phyloP scores from a whole-genome alignment of 2,888 invertebrate species.

The Macrosoma leucophasiata region DNA sequence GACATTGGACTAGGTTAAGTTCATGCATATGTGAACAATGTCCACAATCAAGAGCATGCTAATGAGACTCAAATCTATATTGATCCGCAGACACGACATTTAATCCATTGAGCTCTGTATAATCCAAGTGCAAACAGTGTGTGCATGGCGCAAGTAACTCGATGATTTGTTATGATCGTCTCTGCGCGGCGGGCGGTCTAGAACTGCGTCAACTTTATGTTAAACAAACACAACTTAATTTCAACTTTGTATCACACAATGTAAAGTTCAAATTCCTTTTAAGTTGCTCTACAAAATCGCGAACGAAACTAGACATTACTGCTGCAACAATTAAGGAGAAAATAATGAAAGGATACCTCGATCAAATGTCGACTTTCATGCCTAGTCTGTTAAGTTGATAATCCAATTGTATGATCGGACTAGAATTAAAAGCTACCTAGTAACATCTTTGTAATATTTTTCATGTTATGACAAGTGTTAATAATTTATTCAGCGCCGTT shows the following conservation, averaged over 20 bases:
- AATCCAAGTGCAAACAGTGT: conserved; percentile 18
- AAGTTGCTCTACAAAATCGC: conserved; percentile 40
- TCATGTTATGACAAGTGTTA: conserved; percentile 62
- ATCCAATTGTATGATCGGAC: conserved; percentile 25
- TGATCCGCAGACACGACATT: too few relatives aligned
- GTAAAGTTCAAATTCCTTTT: conserved; percentile 31
- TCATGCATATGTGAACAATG: too few relatives aligned
- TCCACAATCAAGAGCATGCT: too few relatives aligned
- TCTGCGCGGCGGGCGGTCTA: conserved; percentile 59
- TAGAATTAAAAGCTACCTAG: conserved; percentile 47
- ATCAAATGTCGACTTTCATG: conserved; percentile 29
- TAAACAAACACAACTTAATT: conserved; percentile 32
- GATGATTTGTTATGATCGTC: conserved; percentile 71
- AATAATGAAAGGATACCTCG: conserved; percentile 42
- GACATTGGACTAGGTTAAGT: too few relatives aligned
- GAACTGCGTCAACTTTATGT: conserved; percentile 51
- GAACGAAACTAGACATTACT: conserved; percentile 65
- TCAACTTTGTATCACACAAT: conserved; percentile 29
- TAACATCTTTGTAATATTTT: conserved; percentile 61
- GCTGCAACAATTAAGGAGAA: conserved; percentile 62
- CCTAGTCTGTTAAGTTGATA: conserved; percentile 24
- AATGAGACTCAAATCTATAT: too few relatives aligned
- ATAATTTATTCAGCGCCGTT: conserved; percentile 60
- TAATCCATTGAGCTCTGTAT: too few relatives aligned
- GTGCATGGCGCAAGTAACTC: conserved; percentile 33